A percentile compares a stretch with the other conserved stretches of the same genome.
phyloP scores from a whole-genome alignment of 2,888 invertebrate genomes.

The Unio pictorum region DNA sequence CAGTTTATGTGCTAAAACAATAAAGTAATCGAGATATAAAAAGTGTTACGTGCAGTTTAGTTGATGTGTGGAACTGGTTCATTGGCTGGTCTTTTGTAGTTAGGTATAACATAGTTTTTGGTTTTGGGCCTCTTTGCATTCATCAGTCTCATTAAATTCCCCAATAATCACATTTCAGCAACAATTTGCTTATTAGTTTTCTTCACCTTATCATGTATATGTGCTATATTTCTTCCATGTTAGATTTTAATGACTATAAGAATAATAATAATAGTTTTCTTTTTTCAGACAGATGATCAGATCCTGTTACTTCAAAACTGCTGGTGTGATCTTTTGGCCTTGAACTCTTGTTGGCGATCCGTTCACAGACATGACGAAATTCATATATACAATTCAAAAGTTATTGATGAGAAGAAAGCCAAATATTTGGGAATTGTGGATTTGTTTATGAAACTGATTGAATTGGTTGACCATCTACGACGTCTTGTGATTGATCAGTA shows the following conservation, averaged over 20 bases:
- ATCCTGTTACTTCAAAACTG: constrained; percentile 96
- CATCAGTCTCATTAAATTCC: too few relatives aligned
- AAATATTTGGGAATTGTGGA: constrained; percentile 75
- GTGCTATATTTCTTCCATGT: not conserved
- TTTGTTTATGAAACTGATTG: constrained; percentile 94
- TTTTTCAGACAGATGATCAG: constrained; percentile 92
- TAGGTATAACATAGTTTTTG: too few relatives aligned
- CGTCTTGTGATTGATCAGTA: constrained; percentile 92
- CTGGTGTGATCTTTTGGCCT: constrained; percentile 82
- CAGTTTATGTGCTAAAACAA: too few relatives aligned
- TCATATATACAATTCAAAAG: constrained; percentile 52
- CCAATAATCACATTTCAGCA: too few relatives aligned
- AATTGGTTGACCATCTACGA: constrained; percentile 92
- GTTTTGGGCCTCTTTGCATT: too few relatives aligned
- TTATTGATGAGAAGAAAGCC: constrained; percentile 78
- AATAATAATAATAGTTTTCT: not conserved
- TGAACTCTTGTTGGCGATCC: constrained; percentile 81
- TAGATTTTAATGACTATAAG: not conserved
- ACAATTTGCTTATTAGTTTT: too few relatives aligned
- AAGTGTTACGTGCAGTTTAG: too few relatives aligned
- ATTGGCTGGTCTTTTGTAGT: too few relatives aligned
- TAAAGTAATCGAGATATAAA: too few relatives aligned
- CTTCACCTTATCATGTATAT: too few relatives aligned
- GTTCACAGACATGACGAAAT: constrained; percentile 83
- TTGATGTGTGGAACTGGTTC: too few relatives aligned